Evolutionary conservation across 2,888 invertebrate genomes (phyloP), one percentile per base, ranked within the genome.

Genomic region (Abrostola triplasia): DNA sequence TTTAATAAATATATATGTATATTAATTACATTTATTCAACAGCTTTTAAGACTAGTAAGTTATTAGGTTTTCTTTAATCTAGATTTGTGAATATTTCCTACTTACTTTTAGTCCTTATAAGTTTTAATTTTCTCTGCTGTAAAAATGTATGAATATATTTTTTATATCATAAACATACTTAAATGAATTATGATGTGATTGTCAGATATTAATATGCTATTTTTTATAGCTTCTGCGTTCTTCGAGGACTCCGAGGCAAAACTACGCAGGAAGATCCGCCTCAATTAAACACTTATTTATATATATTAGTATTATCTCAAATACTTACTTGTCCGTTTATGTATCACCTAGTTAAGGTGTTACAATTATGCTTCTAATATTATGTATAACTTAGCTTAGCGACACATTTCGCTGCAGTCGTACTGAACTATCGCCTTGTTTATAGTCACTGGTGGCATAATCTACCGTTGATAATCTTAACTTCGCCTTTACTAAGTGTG

Each of bases 171-270:
- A 24, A 24, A 24, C 24, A 24, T 24, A 24, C 24, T 24, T 24
- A 24, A 1, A 24, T 2, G 1, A 24, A 24, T 24, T 24, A 4
- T 24, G 24, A 24, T 24, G 24, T 24, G 24, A 24, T 24, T 24
- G 13, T 53, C 36, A 10, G 55, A 41, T 42, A 6, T 42, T 49
- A 24, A 54, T 53, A 7, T 48, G 55, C 64, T 64, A 79, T 67
- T 77, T 73, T 64, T 88, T 90, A 76, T 90, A 92, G 92, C 84
- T 64, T 47, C 44, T 47, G 7, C 44, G 35, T 73, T 84, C 87
- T 90, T 60, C 90, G 90, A 59, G 86, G 86, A 67, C 85, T 91
- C 82, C 90, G 56, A 84, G 86, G 74, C 59, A 70, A 62, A 70
- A 51, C 36, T 57, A 13, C 42, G 55, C 53, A 64, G 65, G 76